Evolutionary conservation across 2,113 vertebrate species (phyloP).

Genomic region (Colistium nudipinnis): DNA sequence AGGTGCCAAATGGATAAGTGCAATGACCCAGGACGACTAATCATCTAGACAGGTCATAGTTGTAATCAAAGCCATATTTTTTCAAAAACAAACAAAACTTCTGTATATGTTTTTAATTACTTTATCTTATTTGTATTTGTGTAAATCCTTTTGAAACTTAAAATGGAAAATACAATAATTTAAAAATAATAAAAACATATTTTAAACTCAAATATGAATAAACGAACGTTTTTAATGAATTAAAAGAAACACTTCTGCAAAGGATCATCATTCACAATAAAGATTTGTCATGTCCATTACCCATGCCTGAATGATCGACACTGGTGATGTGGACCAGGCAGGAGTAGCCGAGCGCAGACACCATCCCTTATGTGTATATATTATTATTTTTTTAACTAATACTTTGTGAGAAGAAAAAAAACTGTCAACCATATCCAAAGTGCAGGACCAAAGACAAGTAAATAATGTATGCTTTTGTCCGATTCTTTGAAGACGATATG

Average conservation of each 20-base stretch:
- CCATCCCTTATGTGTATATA: conserved; percentile 78
- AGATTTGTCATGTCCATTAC: conserved; percentile 59
- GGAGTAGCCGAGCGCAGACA: conserved; percentile 87
- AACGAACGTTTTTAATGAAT: not conserved
- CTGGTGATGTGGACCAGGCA: conserved; percentile 81
- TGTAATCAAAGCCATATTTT: too few species aligned
- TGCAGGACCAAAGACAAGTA: conserved; percentile 80
- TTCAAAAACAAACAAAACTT: not conserved
- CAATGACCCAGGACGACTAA: not conserved
- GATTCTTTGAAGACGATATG: conserved; percentile 96
- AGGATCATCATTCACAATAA: too few species aligned
- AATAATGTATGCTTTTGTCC: conserved; percentile 96
- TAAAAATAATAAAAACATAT: not conserved
- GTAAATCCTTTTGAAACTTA: not conserved
- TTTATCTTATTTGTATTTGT: not conserved
- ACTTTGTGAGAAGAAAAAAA: conserved; percentile 83
- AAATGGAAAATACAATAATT: not conserved
- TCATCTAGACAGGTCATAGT: too few species aligned
- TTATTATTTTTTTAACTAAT: conserved; percentile 71
- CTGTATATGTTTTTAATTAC: not conserved
- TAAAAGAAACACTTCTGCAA: not conserved
- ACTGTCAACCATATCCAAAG: conserved; percentile 83
- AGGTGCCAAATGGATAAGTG: conserved; percentile 1
- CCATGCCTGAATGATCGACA: conserved; percentile 69
- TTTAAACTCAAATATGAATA: not conserved